A percentile compares a stretch with the other conserved stretches of the same genome.
Evolutionary conservation across 2,888 invertebrate species (phyloP).

Genomic region (Amphipyra berbera): DNA sequence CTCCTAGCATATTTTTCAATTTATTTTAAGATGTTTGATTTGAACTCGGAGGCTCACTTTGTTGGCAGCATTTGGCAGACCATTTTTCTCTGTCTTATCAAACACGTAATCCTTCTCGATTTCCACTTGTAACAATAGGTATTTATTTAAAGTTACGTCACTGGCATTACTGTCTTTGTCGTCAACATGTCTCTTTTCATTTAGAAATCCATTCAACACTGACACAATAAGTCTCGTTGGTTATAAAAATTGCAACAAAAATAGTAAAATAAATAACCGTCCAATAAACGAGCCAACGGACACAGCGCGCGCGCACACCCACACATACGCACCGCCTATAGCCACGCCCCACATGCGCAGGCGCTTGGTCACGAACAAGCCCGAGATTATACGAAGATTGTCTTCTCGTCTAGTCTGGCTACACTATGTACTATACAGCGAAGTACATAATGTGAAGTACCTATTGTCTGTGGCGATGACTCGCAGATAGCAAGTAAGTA

Average conservation of each 20-base stretch:
- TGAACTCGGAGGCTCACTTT: too few species aligned
- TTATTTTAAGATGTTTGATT: too few species aligned
- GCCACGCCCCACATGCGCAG: constrained; percentile 75
- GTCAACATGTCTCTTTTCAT: constrained; percentile 22
- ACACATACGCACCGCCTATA: constrained; percentile 62
- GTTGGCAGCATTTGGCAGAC: too few species aligned
- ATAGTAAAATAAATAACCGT: constrained; percentile 36
- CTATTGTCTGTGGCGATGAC: constrained; percentile 67
- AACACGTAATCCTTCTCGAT: too few species aligned
- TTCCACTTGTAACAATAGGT: too few species aligned
- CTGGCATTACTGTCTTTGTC: not conserved
- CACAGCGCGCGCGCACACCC: constrained; percentile 62
- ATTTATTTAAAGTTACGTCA: not conserved
- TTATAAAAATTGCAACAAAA: constrained; percentile 44
- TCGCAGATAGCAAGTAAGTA: constrained; percentile 57
- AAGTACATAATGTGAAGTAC: constrained; percentile 62
- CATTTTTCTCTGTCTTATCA: too few species aligned
- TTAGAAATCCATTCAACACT: constrained; percentile 27
- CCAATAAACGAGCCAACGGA: constrained; percentile 68
- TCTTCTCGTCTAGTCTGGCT: constrained; percentile 75
- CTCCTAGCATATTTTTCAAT: too few species aligned
- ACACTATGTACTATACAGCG: constrained; percentile 53
- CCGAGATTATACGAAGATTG: constrained; percentile 84
- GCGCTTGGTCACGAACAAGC: constrained; percentile 81
- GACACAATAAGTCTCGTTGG: constrained; percentile 29